These are phyloP conservation scores for Hydrolagus colliei DNA, from an alignment of 2,797 vertebrate species.

Conservation along the genomic window DNA sequence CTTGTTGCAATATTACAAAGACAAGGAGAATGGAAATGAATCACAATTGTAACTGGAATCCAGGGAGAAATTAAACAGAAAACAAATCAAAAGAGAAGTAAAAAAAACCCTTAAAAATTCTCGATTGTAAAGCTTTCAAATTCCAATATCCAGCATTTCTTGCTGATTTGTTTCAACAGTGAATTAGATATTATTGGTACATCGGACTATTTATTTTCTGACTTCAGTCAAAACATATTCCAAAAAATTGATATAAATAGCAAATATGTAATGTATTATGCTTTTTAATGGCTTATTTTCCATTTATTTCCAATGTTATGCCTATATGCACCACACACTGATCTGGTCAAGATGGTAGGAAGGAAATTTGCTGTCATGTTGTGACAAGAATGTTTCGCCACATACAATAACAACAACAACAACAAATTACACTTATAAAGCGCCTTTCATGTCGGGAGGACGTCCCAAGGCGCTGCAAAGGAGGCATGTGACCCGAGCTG, in stretches of 20 bases:
- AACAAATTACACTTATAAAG: no score
- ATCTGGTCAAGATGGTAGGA: no score
- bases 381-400: no score
- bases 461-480: no score
- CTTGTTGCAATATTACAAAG: neutral
- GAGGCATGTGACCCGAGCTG: no score
- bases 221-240: neutral
- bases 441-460: no score
- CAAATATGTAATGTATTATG: neutral
- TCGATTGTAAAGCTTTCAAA: neutral
- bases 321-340: no score
- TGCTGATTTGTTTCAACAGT: neutral
- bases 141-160: no score
- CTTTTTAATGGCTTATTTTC: neutral
- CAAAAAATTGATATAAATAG: neutral
- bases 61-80: neutral
- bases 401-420: no score
- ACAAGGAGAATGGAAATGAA: neutral
- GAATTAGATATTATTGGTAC: neutral
- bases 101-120: neutral
- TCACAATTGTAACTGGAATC: neutral
- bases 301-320: neutral
- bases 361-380: no score
- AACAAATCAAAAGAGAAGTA: neutral
- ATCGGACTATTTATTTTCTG: conserved; percentile 10